Conservation (phyloP, 1,140 invertebrate genomes). For the Drosophila pseudoananassae region DNA sequence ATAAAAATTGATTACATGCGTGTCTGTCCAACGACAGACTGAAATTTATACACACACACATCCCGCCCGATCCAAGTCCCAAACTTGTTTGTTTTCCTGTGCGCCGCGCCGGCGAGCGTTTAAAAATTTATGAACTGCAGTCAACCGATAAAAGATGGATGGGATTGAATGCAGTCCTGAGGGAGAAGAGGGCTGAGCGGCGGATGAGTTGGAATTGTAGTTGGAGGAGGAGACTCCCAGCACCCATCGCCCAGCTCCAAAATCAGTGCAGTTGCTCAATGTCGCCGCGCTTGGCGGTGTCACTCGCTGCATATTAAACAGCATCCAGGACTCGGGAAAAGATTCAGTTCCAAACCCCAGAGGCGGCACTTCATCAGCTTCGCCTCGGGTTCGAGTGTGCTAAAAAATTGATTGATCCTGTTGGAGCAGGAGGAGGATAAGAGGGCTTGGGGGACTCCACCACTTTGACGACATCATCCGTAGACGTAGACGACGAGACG, state of each 20-base stretch:
- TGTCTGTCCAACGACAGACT: constrained; percentile 34
- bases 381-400: constrained; percentile 33
- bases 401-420: constrained; percentile 82
- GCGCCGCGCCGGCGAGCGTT: constrained; percentile 42
- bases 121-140: constrained; percentile 81
- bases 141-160: constrained; percentile 64
- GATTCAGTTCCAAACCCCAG: constrained; percentile 45
- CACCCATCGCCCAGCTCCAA: constrained; percentile 30
- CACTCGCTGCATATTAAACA: constrained; percentile 78
- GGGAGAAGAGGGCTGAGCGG: neutral
- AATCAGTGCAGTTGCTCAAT: constrained; percentile 72
- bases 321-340: constrained; percentile 15
- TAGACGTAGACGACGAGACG: constrained; percentile 38
- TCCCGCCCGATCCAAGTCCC: constrained; percentile 2
- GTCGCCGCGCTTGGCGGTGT: constrained; percentile 65
- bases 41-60: neutral
- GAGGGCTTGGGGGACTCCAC: constrained; percentile 9
- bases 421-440: constrained; percentile 45
- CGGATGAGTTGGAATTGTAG: neutral
- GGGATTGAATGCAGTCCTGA: constrained; percentile 28
- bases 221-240: constrained; percentile 16
- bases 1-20: constrained; percentile 81
- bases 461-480: constrained; percentile 71
- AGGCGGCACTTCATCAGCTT: constrained; percentile 73
- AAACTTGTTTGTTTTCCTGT: constrained; percentile 64